These are phyloP conservation scores for Spodoptera frugiperda DNA, from an alignment of 1,140 invertebrate species.

Conservation along the genomic window DNA sequence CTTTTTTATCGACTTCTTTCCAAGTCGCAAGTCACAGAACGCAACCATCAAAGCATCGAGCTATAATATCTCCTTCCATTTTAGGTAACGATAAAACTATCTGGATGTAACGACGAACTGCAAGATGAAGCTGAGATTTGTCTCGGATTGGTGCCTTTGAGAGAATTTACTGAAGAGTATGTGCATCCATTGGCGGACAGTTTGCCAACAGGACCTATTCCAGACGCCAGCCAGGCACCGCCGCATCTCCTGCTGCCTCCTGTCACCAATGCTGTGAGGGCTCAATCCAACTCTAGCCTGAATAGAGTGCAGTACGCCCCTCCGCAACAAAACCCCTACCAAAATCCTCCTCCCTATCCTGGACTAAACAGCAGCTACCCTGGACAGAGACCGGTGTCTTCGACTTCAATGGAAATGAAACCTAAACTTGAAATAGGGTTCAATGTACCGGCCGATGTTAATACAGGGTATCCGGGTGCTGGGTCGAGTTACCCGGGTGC, in stretches of 20 bases:
- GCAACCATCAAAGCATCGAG: conserved; percentile 19
- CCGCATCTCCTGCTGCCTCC: neutral
- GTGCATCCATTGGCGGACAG: conserved; percentile 55
- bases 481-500: neutral
- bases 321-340: neutral
- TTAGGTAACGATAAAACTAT: conserved; percentile 67
- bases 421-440: conserved; percentile 13
- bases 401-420: conserved; percentile 17
- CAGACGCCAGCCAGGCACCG: neutral
- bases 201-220: conserved; percentile 54
- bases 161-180: conserved; percentile 36
- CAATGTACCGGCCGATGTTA: neutral
- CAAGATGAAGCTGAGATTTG: conserved; percentile 60
- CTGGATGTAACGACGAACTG: conserved; percentile 64
- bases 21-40: too few species aligned
- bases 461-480: neutral
- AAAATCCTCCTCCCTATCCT: conserved; percentile 15
- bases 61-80: conserved; percentile 54
- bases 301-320: neutral
- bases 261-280: neutral
- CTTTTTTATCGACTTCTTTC: too few species aligned
- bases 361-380: neutral
- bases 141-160: conserved; percentile 64
- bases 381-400: neutral
- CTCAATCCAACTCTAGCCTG: conserved; percentile 1